Conservation (phyloP, 2,888 invertebrate genomes). For the Galerucella nymphaeae region DNA sequence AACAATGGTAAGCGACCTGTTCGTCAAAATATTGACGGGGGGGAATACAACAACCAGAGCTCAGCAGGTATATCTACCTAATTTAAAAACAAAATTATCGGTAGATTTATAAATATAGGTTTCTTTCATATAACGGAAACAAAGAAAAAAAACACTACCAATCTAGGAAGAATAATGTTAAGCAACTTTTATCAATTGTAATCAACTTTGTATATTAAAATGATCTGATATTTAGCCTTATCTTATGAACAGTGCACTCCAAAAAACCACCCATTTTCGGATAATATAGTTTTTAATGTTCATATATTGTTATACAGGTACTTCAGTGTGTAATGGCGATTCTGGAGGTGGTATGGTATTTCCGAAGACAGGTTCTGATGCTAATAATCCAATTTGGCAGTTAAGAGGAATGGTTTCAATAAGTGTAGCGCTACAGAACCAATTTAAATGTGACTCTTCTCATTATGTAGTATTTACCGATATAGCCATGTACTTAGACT, state of each 20-base stretch:
- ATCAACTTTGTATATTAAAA: no score
- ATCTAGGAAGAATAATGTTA: no score
- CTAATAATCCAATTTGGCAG: slow-evolving; percentile 55
- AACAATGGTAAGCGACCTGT: slow-evolving; percentile 59
- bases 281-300: neutral
- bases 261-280: no score
- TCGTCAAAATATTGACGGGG: slow-evolving; percentile 1
- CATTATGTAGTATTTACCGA: slow-evolving; percentile 74
- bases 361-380: slow-evolving; percentile 52
- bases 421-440: slow-evolving; percentile 70
- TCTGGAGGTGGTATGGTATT: slow-evolving; percentile 64
- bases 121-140: neutral
- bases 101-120: neutral
- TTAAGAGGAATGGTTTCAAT: slow-evolving; percentile 69
- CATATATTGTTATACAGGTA: slow-evolving; percentile 62
- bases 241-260: no score
- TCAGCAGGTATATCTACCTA: slow-evolving; percentile 14
- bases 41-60: neutral
- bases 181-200: no score
- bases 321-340: slow-evolving; percentile 69
- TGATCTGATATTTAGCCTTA: no score
- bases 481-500: slow-evolving; percentile 69
- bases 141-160: no score
- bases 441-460: slow-evolving; percentile 69
- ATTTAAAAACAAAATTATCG: neutral